Base-by-base conservation (phyloP, 2,113 vertebrate species). In the Larimichthys crocea region DNA sequence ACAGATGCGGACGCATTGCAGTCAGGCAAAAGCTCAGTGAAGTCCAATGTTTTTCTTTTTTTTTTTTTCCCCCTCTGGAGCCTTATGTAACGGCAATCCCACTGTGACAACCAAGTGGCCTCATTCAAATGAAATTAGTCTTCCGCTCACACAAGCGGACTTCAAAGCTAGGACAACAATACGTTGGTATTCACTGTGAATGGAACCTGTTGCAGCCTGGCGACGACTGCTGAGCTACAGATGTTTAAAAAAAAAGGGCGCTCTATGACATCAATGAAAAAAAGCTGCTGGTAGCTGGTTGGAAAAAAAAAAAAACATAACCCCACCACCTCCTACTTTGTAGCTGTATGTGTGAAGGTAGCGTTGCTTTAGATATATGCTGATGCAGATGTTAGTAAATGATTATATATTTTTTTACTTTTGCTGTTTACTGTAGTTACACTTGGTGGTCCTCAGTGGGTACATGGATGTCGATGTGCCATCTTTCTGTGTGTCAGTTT, bases 401-500 rank as follows among this genome's bases (percentile, higher is more conserved):
- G 16, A 63, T 53, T 48, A 24, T 49, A 42, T 62, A 42, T 44
- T 62, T 72, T 72, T 77, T 72, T 62, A 50, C 24, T 16, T 29
- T 71, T 74, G 59, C 9, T 12, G 16, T 74, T 48, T 70, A 52
- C 70, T 75, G 46, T 53, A 46, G 35, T 67, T 76, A 61, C 52
- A 40, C 69, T 46, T 74, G 64, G 29, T 67, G 29, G 20, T 80
- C 49, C 61, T 72, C 59, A 40, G 53, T 49, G 40, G 60, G 55
- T 76, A 31, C 17, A 71, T 24, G 61, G 65, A 69, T 19, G 55
- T 59, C 57, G 48, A 50, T 49, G 49, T 75, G 63, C 14, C 57
- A 72, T 76, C 52, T 53, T 74, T 56, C 1, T 62, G 12, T 67
- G 26, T 64, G 12, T 64, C 9, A 42, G n/a, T 46, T 19, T 35